Evolutionary conservation across 2,888 invertebrate species (phyloP), one percentile per base, ranked within the genome.

Genomic region (Platyscelio sp.): DNA sequence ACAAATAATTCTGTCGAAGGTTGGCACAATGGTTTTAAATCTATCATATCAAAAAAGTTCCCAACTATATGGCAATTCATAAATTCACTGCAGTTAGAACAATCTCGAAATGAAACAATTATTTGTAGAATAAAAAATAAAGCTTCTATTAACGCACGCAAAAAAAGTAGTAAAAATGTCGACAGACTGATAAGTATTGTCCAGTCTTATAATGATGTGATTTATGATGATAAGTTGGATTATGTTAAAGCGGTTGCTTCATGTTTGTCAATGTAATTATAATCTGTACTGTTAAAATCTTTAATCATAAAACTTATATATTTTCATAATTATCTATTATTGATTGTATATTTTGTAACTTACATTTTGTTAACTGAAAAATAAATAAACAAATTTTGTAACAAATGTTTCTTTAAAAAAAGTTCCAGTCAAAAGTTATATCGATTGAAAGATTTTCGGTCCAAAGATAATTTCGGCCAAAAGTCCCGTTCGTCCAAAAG

Each of bases 1-100:
- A 67, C 67, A 13, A 49, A 49, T 51, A 67, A 67, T 67, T 6
- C 20, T 13, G 67, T 67, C 5, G 67, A 67, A 67, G 67, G 67
- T 15, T 67, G 49, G 67, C 67, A 67, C 15, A 67, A 67, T 11
- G 49, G 18, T 15, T 67, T 67, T 20, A 67, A 67, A 20, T 15
- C 49, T 5, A 18, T 67, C 1, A 11, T 67, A 5, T 51, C 27
- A 26, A 49, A 29, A 49, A 67, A 49, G 11, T 20, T 15, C 22
- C 63, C 63, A 26, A 43, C 63, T 9, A 43, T 63, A 22, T 63
- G 24, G 40, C 15, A 20, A 20, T 63, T 63, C n/a, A 67, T 67
- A n/a, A 4, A 20, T 4, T 49, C 20, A 4, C 20, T 49, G 5
- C 49, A 49, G n/a, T 49, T 49, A n/a, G 49, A 49, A 11, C 49